These are phyloP conservation scores for Prietella phreatophila DNA, from an alignment of 2,113 vertebrate genomes.

Conservation along the genomic window DNA sequence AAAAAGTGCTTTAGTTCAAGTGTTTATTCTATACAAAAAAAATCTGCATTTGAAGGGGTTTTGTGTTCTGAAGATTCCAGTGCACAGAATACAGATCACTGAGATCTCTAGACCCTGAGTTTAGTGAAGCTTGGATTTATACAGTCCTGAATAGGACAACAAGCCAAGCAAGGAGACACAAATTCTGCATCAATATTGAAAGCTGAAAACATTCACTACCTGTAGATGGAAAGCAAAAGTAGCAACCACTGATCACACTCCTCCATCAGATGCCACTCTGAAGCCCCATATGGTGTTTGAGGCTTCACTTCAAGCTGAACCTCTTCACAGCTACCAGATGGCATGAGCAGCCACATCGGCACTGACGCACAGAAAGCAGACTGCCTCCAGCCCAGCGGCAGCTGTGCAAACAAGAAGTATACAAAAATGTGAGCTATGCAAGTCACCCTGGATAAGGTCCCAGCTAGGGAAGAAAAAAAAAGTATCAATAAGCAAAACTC, in stretches of 20 bases:
- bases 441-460: constrained; percentile 53
- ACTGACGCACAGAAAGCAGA: constrained; percentile 52
- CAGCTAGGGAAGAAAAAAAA: constrained; percentile 59
- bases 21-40: neutral
- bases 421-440: constrained; percentile 67
- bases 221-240: constrained; percentile 13
- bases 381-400: constrained; percentile 57
- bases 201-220: constrained; percentile 47
- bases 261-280: constrained; percentile 21
- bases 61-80: constrained; percentile 17
- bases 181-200: constrained; percentile 53
- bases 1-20: neutral
- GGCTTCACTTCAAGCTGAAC: constrained; percentile 35
- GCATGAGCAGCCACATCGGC: constrained; percentile 61
- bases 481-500: constrained; percentile 60
- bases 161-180: constrained; percentile 23
- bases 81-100: constrained; percentile 13
- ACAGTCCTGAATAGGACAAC: constrained; percentile 31
- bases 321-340: constrained; percentile 62
- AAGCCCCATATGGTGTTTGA: constrained; percentile 43
- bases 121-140: constrained; percentile 10
- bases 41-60: neutral
- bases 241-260: constrained; percentile 60
- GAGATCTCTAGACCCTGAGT: neutral
- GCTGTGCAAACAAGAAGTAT: constrained; percentile 69